Evolutionary conservation across 2,888 invertebrate species (phyloP).

Genomic region (Plemyria rubiginata): DNA sequence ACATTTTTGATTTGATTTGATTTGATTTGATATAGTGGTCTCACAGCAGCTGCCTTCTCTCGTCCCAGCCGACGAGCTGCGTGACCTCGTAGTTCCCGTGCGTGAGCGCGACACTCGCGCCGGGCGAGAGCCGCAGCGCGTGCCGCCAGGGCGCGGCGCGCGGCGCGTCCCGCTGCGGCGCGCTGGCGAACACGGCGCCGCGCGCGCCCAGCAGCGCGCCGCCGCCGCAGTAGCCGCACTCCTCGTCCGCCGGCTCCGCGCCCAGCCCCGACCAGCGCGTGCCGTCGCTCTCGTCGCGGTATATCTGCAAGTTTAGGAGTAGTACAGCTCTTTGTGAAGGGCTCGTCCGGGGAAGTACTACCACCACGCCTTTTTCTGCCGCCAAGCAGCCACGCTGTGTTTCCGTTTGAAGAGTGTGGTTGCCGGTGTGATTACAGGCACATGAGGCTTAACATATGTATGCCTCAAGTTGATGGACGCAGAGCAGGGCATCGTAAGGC

Average conservation of each 20-base stretch:
- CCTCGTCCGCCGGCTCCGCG: constrained; percentile 69
- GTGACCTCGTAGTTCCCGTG: constrained; percentile 91
- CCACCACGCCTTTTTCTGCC: too few relatives aligned
- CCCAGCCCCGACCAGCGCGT: constrained; percentile 80
- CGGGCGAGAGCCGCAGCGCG: constrained; percentile 60
- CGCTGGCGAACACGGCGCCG: constrained; percentile 74
- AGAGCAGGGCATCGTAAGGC: too few relatives aligned
- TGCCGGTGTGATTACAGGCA: too few relatives aligned
- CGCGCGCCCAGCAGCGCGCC: constrained; percentile 68
- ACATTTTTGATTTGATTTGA: too few relatives aligned
- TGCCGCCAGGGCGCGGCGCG: constrained; percentile 78
- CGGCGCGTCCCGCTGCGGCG: constrained; percentile 79
- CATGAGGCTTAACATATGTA: too few relatives aligned
- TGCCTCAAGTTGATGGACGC: too few relatives aligned
- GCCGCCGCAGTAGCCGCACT: constrained; percentile 79
- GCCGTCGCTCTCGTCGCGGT: constrained; percentile 73
- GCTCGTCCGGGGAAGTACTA: too few relatives aligned
- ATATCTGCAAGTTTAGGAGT: constrained; percentile 59
- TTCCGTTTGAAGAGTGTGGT: too few relatives aligned
- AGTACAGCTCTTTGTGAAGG: too few relatives aligned
- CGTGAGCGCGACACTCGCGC: constrained; percentile 82
- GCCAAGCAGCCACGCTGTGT: too few relatives aligned
- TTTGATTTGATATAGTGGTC: too few relatives aligned
- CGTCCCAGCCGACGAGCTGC: constrained; percentile 91
- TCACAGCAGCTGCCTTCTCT: constrained; percentile 87